These are phyloP conservation scores for Protobothrops flavoviridis DNA, from an alignment of 2,113 vertebrate genomes.

Conservation along the genomic window DNA sequence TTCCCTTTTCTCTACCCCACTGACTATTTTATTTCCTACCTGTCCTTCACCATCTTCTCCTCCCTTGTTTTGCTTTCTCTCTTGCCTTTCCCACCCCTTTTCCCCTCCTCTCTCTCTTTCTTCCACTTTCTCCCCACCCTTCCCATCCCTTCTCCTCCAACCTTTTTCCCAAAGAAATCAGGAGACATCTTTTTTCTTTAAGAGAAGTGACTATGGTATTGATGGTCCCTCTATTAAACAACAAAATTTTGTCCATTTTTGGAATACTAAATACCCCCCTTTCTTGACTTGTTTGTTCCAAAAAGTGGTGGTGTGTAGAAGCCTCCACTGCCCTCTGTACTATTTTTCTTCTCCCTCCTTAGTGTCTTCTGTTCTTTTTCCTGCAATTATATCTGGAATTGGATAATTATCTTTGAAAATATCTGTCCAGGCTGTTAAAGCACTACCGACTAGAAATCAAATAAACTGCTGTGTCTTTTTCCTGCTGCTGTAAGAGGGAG, in stretches of 20 bases:
- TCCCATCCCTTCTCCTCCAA: neutral
- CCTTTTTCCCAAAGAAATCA: neutral
- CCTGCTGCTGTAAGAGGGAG: neutral
- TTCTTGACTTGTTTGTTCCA: neutral
- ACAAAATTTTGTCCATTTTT: neutral
- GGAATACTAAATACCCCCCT: neutral
- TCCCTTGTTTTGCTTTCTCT: neutral
- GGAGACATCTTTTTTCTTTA: neutral
- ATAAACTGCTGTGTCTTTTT: neutral
- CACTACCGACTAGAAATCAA: neutral
- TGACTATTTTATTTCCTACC: neutral
- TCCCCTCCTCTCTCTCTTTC: neutral
- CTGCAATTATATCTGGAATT: neutral
- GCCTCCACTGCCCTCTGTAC: neutral
- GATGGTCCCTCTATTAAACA: neutral
- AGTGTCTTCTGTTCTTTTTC: neutral
- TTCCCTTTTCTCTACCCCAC: neutral
- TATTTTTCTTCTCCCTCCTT: neutral
- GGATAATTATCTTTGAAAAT: neutral
- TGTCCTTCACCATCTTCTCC: neutral
- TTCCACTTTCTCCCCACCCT: neutral
- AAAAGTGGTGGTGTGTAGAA: neutral
- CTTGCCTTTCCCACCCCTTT: neutral
- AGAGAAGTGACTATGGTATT: neutral
- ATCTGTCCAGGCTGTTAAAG: neutral